Conservation (phyloP, 2,797 vertebrate genomes). For the Caiman crocodilus region DNA sequence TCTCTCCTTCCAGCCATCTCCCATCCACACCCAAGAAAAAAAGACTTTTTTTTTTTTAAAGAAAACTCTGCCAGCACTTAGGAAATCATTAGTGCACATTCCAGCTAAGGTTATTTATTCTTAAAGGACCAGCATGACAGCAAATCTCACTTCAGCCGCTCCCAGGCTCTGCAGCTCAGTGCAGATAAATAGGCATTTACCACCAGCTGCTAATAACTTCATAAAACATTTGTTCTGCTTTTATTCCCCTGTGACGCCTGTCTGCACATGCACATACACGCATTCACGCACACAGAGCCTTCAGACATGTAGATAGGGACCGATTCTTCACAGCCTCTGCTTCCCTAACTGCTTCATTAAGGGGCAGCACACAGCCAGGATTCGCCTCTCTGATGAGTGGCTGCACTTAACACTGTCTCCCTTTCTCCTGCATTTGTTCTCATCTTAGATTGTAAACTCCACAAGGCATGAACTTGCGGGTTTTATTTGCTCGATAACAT, state of each 20-base stretch:
- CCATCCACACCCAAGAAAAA: constrained; percentile 28
- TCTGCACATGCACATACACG: rapidly evolving
- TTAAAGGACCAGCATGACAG: background rate
- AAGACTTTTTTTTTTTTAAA: background rate
- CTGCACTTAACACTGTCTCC: rapidly evolving
- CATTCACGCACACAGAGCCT: rapidly evolving
- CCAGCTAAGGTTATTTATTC: constrained; percentile 31
- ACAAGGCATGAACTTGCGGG: rapidly evolving
- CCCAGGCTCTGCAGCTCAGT: background rate
- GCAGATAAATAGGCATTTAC: background rate
- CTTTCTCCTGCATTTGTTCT: background rate
- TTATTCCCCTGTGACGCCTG: rapidly evolving
- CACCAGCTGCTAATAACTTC: background rate
- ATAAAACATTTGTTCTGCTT: background rate
- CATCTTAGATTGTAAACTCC: background rate
- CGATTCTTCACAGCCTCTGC: background rate
- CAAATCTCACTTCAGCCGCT: constrained; percentile 13
- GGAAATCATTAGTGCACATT: constrained; percentile 39
- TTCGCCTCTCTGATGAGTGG: background rate
- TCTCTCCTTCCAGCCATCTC: constrained; percentile 28
- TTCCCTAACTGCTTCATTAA: background rate
- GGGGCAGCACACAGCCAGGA: background rate
- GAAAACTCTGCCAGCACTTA: background rate
- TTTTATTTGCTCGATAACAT: background rate
- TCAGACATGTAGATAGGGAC: background rate